A percentile compares a stretch with the other conserved stretches of the same genome.
Conservation (phyloP, 2,797 vertebrate species). For the Tangara arthus region DNA sequence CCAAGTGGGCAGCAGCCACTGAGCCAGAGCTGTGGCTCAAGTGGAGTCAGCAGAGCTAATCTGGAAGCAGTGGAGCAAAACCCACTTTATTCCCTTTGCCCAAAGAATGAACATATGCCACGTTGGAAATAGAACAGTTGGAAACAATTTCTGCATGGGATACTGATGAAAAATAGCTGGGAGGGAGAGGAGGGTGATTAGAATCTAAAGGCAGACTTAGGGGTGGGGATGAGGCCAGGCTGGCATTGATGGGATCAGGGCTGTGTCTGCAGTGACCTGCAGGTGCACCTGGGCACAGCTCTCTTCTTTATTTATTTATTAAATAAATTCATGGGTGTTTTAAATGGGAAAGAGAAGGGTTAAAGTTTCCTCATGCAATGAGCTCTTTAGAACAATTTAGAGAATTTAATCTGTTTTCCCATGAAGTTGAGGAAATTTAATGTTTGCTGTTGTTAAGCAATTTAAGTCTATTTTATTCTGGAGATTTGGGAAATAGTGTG, state of each 20-base stretch:
- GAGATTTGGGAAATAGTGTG: not conserved
- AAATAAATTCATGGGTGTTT: rapidly evolving
- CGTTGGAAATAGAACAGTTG: not conserved
- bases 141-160: not conserved
- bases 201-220: not conserved
- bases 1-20: not conserved
- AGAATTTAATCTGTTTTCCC: not conserved
- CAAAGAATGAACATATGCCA: not conserved
- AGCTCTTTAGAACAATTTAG: not conserved
- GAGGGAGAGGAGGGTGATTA: not conserved
- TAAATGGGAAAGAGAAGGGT: not conserved
- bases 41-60: not conserved
- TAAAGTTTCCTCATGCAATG: not conserved
- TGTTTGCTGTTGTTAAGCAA: not conserved
- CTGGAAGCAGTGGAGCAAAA: not conserved
- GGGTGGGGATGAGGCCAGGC: not conserved
- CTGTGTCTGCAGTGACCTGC: not conserved
- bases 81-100: not conserved
- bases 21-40: not conserved
- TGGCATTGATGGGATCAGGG: not conserved
- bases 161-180: not conserved
- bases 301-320: not conserved
- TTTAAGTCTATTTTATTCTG: not conserved
- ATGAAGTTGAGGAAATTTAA: not conserved
- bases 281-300: not conserved